Evolutionary conservation across 2,113 vertebrate species (phyloP).

Genomic region (Ptychochromis oligacanthus): DNA sequence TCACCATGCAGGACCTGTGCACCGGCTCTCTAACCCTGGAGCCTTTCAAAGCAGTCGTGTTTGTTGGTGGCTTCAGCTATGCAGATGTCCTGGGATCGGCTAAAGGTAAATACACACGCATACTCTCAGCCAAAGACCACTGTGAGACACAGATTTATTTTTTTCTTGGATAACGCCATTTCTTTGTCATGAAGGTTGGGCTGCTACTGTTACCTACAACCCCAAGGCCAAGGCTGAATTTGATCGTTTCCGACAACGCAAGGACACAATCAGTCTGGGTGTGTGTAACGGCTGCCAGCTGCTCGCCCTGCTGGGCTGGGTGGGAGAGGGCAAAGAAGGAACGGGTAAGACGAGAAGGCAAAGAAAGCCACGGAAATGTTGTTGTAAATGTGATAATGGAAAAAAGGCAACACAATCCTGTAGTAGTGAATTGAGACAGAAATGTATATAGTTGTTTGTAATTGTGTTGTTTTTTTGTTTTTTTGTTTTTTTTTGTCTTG

Average conservation of each 20-base stretch:
- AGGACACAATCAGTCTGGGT: constrained; percentile 89
- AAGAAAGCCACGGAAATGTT: not conserved
- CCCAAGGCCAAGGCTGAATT: constrained; percentile 81
- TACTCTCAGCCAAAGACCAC: not conserved
- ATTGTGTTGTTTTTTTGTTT: not conserved
- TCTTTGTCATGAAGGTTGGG: constrained; percentile 83
- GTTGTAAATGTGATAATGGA: not conserved
- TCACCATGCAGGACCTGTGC: constrained; percentile 91
- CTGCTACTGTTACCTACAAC: constrained; percentile 86
- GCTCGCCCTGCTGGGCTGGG: constrained; percentile 90
- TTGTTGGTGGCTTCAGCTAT: constrained; percentile 94
- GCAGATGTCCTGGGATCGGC: constrained; percentile 92
- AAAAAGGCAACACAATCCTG: not conserved
- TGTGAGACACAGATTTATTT: not conserved
- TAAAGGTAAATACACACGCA: constrained; percentile 77
- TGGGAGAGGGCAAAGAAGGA: constrained; percentile 70
- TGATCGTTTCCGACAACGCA: constrained; percentile 81
- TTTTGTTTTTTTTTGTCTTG: not conserved
- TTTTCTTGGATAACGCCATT: not conserved
- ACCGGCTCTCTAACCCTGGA: constrained; percentile 82
- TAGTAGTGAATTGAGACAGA: not conserved
- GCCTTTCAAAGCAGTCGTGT: constrained; percentile 86
- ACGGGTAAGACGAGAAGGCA: constrained; percentile 38
- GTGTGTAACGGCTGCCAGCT: constrained; percentile 94
- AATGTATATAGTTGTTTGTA: not conserved